These are phyloP conservation scores for Choristoneura rosaceana DNA, from an alignment of 2,888 invertebrate species.

Conservation along the genomic window DNA sequence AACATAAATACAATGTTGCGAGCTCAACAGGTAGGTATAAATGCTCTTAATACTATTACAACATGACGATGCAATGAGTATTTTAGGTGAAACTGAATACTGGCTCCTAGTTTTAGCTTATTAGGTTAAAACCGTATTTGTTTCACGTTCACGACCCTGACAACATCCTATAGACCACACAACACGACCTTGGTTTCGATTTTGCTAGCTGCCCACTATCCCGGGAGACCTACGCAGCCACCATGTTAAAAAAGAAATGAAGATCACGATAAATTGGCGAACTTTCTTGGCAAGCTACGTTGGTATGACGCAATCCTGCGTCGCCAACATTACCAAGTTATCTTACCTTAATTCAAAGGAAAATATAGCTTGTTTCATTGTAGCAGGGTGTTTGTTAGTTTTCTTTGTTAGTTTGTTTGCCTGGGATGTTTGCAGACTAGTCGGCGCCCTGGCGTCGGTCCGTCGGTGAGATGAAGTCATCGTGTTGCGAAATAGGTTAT, in stretches of 20 bases:
- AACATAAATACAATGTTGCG: too few species aligned
- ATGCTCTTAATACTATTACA: too few species aligned
- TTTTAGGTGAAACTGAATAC: background rate
- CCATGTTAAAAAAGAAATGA: slow-evolving; percentile 34
- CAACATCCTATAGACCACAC: background rate
- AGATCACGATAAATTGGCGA: slow-evolving; percentile 55
- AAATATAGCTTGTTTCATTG: background rate
- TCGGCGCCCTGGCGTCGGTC: slow-evolving; percentile 54
- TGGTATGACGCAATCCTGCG: slow-evolving; percentile 63
- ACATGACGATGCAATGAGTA: too few species aligned
- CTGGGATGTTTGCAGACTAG: slow-evolving; percentile 57
- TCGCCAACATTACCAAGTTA: slow-evolving; percentile 44
- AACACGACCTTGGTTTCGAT: slow-evolving; percentile 59
- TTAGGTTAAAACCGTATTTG: background rate
- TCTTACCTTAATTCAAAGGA: background rate
- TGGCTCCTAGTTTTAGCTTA: background rate
- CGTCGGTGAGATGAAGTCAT: slow-evolving; percentile 47
- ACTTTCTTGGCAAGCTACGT: slow-evolving; percentile 59
- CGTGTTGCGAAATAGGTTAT: slow-evolving; percentile 23
- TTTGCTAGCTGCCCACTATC: slow-evolving; percentile 45
- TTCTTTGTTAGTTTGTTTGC: slow-evolving; percentile 45
- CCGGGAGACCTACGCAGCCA: slow-evolving; percentile 48
- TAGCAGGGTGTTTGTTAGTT: background rate
- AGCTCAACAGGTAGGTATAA: too few species aligned
- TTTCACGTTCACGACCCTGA: background rate